Evolutionary conservation across 30 jellyfish, hydroid and myxozoan genomes (phyloP).

Genomic region (Aurelia sp.): DNA sequence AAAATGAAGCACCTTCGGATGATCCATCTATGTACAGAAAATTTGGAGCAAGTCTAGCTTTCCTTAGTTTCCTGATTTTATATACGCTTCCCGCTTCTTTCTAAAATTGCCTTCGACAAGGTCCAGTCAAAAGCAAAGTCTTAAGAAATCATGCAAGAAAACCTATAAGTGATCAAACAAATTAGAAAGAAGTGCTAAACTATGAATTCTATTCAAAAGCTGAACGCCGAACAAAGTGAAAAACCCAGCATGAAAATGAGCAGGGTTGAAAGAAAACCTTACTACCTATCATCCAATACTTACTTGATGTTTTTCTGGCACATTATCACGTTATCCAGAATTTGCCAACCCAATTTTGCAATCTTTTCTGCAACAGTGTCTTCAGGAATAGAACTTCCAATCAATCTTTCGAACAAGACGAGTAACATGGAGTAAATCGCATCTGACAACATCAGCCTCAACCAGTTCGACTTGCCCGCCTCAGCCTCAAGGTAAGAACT

Average conservation of each 20-base stretch:
- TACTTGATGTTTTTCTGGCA: conserved; percentile 39
- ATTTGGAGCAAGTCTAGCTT: too few species aligned
- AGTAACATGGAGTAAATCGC: conserved; percentile 25
- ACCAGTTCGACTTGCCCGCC: conserved; percentile 14
- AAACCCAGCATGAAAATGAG: background rate
- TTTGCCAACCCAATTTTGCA: conserved; percentile 27
- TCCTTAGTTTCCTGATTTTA: too few species aligned
- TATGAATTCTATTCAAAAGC: too few species aligned
- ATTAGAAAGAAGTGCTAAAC: too few species aligned
- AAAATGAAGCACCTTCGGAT: too few species aligned
- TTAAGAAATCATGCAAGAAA: too few species aligned
- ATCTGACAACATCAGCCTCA: conserved; percentile 24
- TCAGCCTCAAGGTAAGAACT: conserved; percentile 5
- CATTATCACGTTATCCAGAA: conserved; percentile 8
- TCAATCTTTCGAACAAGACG: conserved; percentile 28
- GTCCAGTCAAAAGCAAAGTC: too few species aligned
- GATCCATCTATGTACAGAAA: too few species aligned
- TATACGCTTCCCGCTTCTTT: too few species aligned
- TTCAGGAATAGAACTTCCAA: background rate
- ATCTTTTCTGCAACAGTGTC: conserved; percentile 24
- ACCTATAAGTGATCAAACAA: too few species aligned
- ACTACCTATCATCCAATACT: background rate
- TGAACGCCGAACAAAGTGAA: background rate
- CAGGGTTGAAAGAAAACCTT: background rate
- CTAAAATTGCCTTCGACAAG: too few species aligned